Base-by-base conservation (phyloP, 2,797 vertebrate species). In the Amazona ochrocephala region DNA sequence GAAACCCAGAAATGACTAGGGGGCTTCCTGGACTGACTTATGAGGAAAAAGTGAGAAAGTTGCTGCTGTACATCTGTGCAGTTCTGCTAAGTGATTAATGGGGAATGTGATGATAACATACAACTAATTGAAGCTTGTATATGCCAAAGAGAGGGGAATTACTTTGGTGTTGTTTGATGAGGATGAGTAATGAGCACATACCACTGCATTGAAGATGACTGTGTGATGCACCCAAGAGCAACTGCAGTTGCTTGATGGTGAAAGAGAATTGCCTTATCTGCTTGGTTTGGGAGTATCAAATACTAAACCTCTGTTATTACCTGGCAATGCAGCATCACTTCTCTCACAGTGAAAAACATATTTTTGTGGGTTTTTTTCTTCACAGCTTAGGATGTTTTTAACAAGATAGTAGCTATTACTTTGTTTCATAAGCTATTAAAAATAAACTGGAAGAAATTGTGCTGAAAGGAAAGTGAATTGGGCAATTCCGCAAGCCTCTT, bases 11-110 rank as follows among this genome's bases (percentile, higher is more conserved):
- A 95, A 96, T 87, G 37, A 87, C 88, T 90, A 41, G 81, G 86
- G 86, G 88, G 81, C 61, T 87, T 95, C 88, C 91, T 94, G 88
- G 88, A 68, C 53, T 54, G 77, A 89, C 91, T 95, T 95, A 72
- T 22, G 15, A 96, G 65, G 89, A 85, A 95, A 83, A 91, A 87
- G 66, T 26, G 64, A 76, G 88, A 94, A 88, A 93, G 84, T 47
- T 87, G 61, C 48, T 76, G 37, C 53, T 60, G 8, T 58, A 51
- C 37, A 27, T 77, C 72, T 93, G 42, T 66, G 65, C 22, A 42
- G 39, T 54, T 94, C 73, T 95, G 76, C 83, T 67, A 93, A 93
- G 76, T 87, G 93, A 95, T 93, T 95, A 92, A 95, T 84, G 81
- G 48, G 75, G 86, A 78, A 90, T 75, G 71, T 60, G 88, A 84